Evolutionary conservation across 2,797 vertebrate species (phyloP), one percentile per base, ranked within the genome.

Genomic region (Pelobates cultripes): DNA sequence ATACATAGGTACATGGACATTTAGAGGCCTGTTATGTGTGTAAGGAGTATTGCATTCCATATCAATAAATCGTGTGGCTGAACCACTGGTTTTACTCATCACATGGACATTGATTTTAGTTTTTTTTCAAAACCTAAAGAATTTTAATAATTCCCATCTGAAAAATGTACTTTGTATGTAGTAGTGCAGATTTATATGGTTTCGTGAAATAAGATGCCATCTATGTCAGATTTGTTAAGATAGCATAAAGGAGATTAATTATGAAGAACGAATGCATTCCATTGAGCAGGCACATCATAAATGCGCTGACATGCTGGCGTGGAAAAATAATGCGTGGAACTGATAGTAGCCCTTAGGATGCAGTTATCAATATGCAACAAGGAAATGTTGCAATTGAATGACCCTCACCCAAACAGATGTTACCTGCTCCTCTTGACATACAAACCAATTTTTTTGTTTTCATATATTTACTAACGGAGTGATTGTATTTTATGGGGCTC

Each of bases 141-240:
- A 70, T 70, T 55, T 42, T 80, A 80, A 57, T 70, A 61, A 61
- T 73, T 75, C 13, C 63, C 51, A 45, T 57, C 43, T 80, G 51
- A 44, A 80, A 57, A 68, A 47, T 69, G 44, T 45, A 61, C 7
- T 69, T 28, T 15, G 60, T 69, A 8, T 40, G 42, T 15, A 17
- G 78, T 45, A 66, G 61, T 45, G 60, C 42, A 57, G 53, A 78
- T 28, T 60, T 57, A 44, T 63, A 28, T 8, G 7, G 76, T 40
- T 55, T 41, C n/a, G 42, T 13, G 7, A 70, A 44, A 40, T 8
- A 17, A 43, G 60, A 57, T 78, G 44, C 61, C 66, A 78, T 53
- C 8, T 45, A 76, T 42, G 45, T 68, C 66, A 78, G 68, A 78
- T 71, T 57, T 42, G 55, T 61, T 12, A 68, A n/a, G 41, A 55